Evolutionary conservation across 1,140 invertebrate species (phyloP).

Genomic region (Tribolium castaneum): DNA sequence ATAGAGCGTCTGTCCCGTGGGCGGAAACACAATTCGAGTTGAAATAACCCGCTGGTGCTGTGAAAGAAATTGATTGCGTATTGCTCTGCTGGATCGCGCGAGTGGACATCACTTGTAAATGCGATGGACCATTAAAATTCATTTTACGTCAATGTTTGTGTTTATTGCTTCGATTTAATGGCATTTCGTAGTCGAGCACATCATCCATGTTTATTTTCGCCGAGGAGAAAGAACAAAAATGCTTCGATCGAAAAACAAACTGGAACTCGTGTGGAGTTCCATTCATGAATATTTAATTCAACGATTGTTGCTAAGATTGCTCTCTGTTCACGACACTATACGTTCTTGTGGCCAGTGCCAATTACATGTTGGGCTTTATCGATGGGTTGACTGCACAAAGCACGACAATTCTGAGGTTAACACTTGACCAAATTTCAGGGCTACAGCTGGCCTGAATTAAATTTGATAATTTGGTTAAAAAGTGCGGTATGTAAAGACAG

Average conservation of each 20-base stretch:
- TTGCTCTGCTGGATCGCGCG: conserved; percentile 9
- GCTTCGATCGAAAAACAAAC: conserved; percentile 24
- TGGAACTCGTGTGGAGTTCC: conserved; percentile 39
- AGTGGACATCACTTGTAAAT: conserved; percentile 23
- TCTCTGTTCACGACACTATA: conserved; percentile 39
- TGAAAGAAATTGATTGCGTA: conserved; percentile 30
- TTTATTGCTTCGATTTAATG: conserved; percentile 23
- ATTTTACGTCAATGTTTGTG: conserved; percentile 25
- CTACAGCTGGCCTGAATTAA: too few species aligned
- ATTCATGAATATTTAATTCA: conserved; percentile 46
- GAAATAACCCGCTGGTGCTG: neutral
- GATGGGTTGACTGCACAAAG: neutral
- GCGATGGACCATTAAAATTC: conserved; percentile 27
- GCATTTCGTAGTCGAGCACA: conserved; percentile 23
- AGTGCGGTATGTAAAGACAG: too few species aligned
- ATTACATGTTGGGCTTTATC: conserved; percentile 34
- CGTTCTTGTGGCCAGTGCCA: conserved; percentile 39
- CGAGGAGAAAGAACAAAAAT: conserved; percentile 6
- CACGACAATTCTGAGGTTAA: neutral
- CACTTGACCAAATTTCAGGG: conserved; percentile 7
- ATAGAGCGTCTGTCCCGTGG: neutral
- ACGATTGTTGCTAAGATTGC: conserved; percentile 42
- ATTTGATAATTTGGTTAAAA: too few species aligned
- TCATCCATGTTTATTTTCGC: conserved; percentile 25
- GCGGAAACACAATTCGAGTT: conserved; percentile 28